Conservation (phyloP, 2,888 invertebrate species). For the Merodon equestris region DNA sequence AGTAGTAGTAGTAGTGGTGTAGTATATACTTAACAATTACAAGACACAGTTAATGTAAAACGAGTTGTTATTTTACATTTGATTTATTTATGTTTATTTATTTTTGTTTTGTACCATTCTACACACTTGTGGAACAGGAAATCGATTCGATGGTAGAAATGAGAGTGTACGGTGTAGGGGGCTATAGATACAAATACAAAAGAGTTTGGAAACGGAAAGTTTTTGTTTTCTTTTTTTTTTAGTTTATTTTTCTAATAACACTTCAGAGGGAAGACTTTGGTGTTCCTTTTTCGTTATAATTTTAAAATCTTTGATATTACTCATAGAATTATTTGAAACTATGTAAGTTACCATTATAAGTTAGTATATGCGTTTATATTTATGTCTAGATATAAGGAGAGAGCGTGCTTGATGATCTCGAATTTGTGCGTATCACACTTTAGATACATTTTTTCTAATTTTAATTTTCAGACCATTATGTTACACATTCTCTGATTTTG, state of each 20-base stretch:
- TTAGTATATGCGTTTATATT: conserved; percentile 4
- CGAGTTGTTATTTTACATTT: conserved; percentile 43
- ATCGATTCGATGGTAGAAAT: conserved; percentile 6
- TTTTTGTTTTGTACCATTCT: conserved; percentile 65
- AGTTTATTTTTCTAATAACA: conserved; percentile 42
- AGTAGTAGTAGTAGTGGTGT: conserved; percentile 64
- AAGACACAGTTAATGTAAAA: conserved; percentile 67
- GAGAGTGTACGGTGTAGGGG: too few species aligned
- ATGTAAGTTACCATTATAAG: conserved; percentile 2
- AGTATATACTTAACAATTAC: conserved; percentile 66
- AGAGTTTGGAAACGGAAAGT: too few species aligned
- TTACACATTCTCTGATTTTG: conserved; percentile 46
- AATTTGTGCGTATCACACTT: conserved; percentile 60
- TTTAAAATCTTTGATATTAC: conserved; percentile 9
- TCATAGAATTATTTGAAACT: conserved; percentile 19
- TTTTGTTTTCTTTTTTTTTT: too few species aligned
- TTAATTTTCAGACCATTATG: conserved; percentile 50
- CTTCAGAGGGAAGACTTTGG: conserved; percentile 66
- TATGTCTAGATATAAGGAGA: too few species aligned
- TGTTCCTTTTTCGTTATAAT: conserved; percentile 51
- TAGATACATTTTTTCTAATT: conserved; percentile 21
- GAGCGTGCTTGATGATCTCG: conserved; percentile 41
- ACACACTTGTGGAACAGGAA: conserved; percentile 41
- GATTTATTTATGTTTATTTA: conserved; percentile 31
- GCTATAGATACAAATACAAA: too few species aligned